A percentile compares a stretch with the other conserved stretches of the same genome.
phyloP scores from a whole-genome alignment of 2,888 invertebrate species.

The Andrena bucephala region DNA sequence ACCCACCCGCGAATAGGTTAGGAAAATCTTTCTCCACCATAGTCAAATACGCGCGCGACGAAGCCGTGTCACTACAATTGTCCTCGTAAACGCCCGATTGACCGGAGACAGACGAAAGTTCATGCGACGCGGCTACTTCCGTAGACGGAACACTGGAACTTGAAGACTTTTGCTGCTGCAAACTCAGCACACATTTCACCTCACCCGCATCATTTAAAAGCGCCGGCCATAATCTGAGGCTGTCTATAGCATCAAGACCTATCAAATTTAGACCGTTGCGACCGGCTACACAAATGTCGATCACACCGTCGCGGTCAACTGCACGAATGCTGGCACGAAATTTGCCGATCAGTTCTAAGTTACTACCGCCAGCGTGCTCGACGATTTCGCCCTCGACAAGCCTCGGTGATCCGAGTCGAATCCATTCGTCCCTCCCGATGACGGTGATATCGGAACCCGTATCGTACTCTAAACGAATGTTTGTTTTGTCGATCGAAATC shows the following conservation, averaged over 20 bases:
- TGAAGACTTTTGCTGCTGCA: neutral
- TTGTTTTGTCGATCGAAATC: neutral
- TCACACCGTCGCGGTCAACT: neutral
- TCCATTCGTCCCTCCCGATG: neutral
- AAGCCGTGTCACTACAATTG: neutral
- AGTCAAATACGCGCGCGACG: too few species aligned
- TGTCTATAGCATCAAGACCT: neutral
- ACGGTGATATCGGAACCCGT: conserved; percentile 11
- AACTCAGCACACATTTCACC: neutral
- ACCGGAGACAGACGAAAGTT: too few species aligned
- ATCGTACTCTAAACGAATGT: neutral
- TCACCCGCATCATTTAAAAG: neutral
- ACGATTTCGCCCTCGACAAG: neutral
- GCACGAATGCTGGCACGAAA: neutral
- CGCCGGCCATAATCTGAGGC: neutral
- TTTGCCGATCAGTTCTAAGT: neutral
- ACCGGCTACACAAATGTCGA: neutral
- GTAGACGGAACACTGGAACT: neutral
- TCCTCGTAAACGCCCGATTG: too few species aligned
- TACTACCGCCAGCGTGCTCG: conserved; percentile 2
- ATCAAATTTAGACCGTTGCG: neutral
- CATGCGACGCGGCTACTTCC: neutral
- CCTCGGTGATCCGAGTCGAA: neutral
- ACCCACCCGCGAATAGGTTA: neutral
- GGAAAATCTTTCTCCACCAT: too few species aligned